These are phyloP conservation scores for Xenopus petersii DNA, from an alignment of 2,797 vertebrate species.

Conservation along the genomic window DNA sequence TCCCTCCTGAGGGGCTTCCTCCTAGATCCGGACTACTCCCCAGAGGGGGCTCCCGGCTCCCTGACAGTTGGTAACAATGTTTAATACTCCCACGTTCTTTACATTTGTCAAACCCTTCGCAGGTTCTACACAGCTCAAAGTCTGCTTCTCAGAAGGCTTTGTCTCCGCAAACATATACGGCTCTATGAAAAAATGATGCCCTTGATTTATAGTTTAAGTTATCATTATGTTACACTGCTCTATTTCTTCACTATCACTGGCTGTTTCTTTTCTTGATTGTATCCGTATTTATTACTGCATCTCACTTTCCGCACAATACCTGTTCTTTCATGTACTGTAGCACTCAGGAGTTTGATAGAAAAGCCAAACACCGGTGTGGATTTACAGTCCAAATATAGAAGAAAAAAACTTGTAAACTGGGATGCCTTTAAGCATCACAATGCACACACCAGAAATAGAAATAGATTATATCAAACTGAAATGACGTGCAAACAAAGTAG, in stretches of 20 bases:
- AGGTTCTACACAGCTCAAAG: too few relatives aligned
- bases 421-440: slow-evolving; percentile 4
- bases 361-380: neutral
- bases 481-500: neutral
- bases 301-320: neutral
- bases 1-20: too few relatives aligned
- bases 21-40: too few relatives aligned
- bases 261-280: neutral
- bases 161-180: neutral
- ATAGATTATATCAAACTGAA: neutral
- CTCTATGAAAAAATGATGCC: neutral
- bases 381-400: neutral
- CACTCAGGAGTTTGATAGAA: neutral
- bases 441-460: neutral
- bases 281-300: slow-evolving; percentile 1
- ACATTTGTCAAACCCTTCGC: too few relatives aligned
- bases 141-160: neutral
- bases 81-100: too few relatives aligned
- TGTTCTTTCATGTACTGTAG: slow-evolving; percentile 1
- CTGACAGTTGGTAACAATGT: too few relatives aligned
- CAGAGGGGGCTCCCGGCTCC: too few relatives aligned
- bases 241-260: neutral
- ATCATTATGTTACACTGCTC: neutral
- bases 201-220: neutral
- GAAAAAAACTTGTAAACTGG: neutral